Conservation (phyloP, 92 coral and sea anemone species). For the Porites cylindrica region DNA sequence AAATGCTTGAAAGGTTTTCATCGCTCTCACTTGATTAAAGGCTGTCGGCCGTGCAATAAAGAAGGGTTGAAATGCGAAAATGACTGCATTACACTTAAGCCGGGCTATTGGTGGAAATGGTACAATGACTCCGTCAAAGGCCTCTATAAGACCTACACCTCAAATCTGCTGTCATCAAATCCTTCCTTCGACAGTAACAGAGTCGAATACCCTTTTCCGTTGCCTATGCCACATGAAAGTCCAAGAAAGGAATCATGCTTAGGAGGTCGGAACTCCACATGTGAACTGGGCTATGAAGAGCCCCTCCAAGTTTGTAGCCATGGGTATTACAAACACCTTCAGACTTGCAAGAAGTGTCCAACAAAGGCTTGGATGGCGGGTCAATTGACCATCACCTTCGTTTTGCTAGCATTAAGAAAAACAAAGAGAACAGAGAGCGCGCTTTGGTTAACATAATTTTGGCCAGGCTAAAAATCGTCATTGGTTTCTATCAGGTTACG, state of each 20-base stretch:
- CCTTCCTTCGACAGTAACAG: too few species aligned
- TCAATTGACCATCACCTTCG: neutral
- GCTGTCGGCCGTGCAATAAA: slow-evolving; percentile 36
- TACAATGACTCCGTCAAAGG: slow-evolving; percentile 10
- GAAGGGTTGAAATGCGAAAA: slow-evolving; percentile 34
- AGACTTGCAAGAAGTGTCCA: neutral
- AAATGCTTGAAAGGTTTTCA: slow-evolving; percentile 48
- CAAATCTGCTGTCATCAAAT: slow-evolving; percentile 17
- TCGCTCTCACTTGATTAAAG: slow-evolving; percentile 51
- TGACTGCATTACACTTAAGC: slow-evolving; percentile 37
- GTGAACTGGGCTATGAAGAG: neutral
- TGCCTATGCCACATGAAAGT: neutral
- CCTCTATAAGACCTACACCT: slow-evolving; percentile 19
- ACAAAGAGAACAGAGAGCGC: neutral
- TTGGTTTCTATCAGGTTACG: slow-evolving; percentile 17
- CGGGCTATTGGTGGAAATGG: slow-evolving; percentile 63
- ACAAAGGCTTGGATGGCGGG: slow-evolving; percentile 4
- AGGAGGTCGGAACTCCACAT: neutral
- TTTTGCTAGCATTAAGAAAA: neutral
- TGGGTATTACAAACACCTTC: neutral
- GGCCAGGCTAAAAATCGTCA: slow-evolving; percentile 15
- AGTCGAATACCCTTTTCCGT: slow-evolving; percentile 1
- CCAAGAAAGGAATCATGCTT: slow-evolving; percentile 17
- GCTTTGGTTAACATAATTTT: neutral
- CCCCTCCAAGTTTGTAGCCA: slow-evolving; percentile 9